phyloP scores from a whole-genome alignment of 1,140 invertebrate species.

The Doryteuthis pealeii region DNA sequence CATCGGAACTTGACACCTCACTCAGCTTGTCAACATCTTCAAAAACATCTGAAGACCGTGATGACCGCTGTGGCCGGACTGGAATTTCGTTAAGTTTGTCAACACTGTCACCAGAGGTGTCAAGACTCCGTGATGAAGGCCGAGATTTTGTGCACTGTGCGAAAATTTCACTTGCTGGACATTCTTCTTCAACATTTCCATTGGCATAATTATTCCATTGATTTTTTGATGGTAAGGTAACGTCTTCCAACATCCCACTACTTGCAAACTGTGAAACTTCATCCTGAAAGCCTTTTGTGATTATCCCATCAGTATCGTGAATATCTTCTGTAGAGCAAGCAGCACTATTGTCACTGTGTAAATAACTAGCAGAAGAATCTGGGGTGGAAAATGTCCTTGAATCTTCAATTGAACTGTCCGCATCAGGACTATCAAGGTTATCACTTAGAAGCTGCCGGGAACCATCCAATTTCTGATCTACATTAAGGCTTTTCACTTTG shows the following conservation, averaged over 20 bases:
- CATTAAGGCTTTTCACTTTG: background rate
- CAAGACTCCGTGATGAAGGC: too few species aligned
- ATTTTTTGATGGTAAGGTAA: background rate
- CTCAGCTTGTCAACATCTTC: background rate
- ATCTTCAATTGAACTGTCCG: background rate
- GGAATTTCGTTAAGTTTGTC: background rate
- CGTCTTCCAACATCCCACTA: background rate
- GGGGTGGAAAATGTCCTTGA: background rate
- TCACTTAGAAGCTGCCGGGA: background rate
- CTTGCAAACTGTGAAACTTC: background rate
- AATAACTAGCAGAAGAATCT: background rate
- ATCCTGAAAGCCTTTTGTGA: background rate
- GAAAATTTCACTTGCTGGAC: background rate
- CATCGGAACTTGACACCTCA: background rate
- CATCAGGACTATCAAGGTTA: conserved; percentile 1
- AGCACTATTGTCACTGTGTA: background rate
- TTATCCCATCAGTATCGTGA: background rate
- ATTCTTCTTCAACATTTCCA: background rate
- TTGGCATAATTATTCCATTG: background rate
- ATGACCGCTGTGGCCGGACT: background rate
- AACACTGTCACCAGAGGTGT: too few species aligned
- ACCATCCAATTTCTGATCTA: background rate
- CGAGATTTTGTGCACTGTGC: background rate
- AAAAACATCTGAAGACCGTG: background rate
- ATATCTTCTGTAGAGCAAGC: conserved; percentile 1